Evolutionary conservation across 2,113 vertebrate species (phyloP), one percentile per base, ranked within the genome.

Genomic region (Sinocyclocheilus anshuiensis): DNA sequence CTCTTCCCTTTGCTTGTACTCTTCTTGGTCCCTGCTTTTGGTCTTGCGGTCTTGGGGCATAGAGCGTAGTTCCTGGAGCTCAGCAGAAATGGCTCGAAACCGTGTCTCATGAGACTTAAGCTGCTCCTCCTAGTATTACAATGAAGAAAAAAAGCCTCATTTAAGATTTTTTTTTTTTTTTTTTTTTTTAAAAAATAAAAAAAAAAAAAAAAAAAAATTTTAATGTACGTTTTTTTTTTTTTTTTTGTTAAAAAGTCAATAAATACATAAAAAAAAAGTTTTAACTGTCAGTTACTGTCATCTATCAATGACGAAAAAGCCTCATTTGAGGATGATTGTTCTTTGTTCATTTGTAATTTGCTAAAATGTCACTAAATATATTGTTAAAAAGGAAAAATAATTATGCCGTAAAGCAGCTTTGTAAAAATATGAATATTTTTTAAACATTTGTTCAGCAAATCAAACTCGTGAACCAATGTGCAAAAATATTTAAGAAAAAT

Each of bases 21-120:
- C 98, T 76, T 99, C 98, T 0, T 96, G 94, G 89, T 99, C 98
- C 74, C 96, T 97, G 91, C 96, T 96, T 87, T 97, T 97, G 65
- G 95, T 93, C 90, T 96, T 98, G 48, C 94, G 95, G 77, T 97
- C 96, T 0, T 95, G 95, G 0, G 95, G 91, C 0, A 92, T 84
- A 4, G 95, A 94, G 1, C 91, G 94, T 76, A 98, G 95, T 42
- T 98, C 97, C 2, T 94, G 92, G 77, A 98, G 90, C 89, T 98
- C 98, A 0, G 95, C 94, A 61, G 96, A 96, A 91, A 97, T 95
- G 0, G 94, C 91, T 91, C 97, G 95, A 91, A 98, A 96, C 61
- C 98, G 97, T 80, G 93, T 93, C 91, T 99, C 97, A 0, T 99
- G 98, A 83, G 93, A 96, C 86, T 97, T 96, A 36, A 96, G 92